A percentile compares a stretch with the other conserved stretches of the same genome.
phyloP scores from a whole-genome alignment of 2,113 vertebrate genomes.

The Aphyosemion australe region DNA sequence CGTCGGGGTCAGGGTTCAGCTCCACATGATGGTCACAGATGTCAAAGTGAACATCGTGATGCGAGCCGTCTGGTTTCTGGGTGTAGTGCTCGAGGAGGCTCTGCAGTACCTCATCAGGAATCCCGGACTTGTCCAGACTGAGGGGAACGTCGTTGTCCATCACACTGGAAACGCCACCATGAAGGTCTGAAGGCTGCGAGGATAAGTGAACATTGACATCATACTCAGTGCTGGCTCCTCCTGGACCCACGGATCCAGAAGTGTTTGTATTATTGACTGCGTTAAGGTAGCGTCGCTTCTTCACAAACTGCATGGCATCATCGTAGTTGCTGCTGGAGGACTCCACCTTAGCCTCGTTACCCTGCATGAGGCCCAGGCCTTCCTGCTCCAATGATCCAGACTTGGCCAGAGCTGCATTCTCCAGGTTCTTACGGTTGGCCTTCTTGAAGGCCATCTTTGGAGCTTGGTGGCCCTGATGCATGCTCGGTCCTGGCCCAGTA shows the following conservation, averaged over 20 bases:
- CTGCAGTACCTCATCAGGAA: slow-evolving; percentile 97
- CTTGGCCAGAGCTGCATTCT: slow-evolving; percentile 86
- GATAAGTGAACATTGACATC: slow-evolving; percentile 88
- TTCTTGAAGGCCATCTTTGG: slow-evolving; percentile 96
- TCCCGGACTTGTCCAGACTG: slow-evolving; percentile 92
- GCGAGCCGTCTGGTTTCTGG: slow-evolving; percentile 86
- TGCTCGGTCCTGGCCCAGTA: slow-evolving; percentile 83
- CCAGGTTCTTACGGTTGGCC: slow-evolving; percentile 84
- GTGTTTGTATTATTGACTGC: slow-evolving; percentile 75
- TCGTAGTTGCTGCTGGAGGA: slow-evolving; percentile 91
- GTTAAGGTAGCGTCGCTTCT: slow-evolving; percentile 95
- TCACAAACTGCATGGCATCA: slow-evolving; percentile 98
- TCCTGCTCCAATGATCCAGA: slow-evolving; percentile 82
- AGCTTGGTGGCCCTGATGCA: slow-evolving; percentile 86
- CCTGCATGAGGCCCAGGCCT: slow-evolving; percentile 86
- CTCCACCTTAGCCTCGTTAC: slow-evolving; percentile 82
- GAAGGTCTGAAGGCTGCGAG: slow-evolving; percentile 89
- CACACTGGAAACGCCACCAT: slow-evolving; percentile 87
- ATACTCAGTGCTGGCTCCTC: slow-evolving; percentile 83
- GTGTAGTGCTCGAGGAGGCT: slow-evolving; percentile 96
- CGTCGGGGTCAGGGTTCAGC: slow-evolving; percentile 82
- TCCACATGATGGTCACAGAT: slow-evolving; percentile 90
- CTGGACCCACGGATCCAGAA: slow-evolving; percentile 24
- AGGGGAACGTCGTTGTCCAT: slow-evolving; percentile 87
- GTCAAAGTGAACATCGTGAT: slow-evolving; percentile 91